These are phyloP conservation scores for Ophonus ardosiacus DNA, from an alignment of 2,888 invertebrate species.

Conservation along the genomic window DNA sequence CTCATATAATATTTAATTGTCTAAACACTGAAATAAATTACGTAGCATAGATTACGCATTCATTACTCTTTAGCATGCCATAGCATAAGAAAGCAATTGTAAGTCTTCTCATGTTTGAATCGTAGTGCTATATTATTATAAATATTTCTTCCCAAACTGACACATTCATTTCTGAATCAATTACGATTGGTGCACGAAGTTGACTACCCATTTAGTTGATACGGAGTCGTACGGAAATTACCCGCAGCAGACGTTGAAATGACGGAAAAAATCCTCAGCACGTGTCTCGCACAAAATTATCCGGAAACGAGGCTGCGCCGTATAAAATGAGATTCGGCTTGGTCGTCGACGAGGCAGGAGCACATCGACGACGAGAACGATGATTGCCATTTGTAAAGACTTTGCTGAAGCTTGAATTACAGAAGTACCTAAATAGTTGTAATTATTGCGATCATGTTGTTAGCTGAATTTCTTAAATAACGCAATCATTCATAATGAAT, in stretches of 20 bases:
- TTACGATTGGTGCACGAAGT: background rate
- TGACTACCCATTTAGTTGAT: conserved; percentile 10
- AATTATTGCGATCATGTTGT: too few species aligned
- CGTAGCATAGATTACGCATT: too few species aligned
- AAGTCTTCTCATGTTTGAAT: background rate
- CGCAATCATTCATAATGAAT: too few species aligned
- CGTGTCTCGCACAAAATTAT: background rate
- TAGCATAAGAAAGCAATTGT: too few species aligned
- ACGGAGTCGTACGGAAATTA: conserved; percentile 30
- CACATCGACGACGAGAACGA: too few species aligned
- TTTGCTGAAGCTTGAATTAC: too few species aligned
- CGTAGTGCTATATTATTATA: background rate
- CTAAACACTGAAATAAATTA: too few species aligned
- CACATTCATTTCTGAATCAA: background rate
- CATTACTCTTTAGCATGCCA: too few species aligned
- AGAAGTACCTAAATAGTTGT: too few species aligned
- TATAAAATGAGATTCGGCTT: background rate
- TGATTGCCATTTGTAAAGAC: too few species aligned
- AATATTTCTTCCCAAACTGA: background rate
- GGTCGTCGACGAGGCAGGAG: background rate
- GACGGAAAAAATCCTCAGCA: conserved; percentile 19
- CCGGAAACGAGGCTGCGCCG: conserved; percentile 21
- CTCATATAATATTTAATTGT: too few species aligned
- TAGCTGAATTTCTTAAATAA: too few species aligned
- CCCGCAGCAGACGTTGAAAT: background rate